Conservation (phyloP, 1,140 invertebrate genomes). For the Mercenaria mercenaria region DNA sequence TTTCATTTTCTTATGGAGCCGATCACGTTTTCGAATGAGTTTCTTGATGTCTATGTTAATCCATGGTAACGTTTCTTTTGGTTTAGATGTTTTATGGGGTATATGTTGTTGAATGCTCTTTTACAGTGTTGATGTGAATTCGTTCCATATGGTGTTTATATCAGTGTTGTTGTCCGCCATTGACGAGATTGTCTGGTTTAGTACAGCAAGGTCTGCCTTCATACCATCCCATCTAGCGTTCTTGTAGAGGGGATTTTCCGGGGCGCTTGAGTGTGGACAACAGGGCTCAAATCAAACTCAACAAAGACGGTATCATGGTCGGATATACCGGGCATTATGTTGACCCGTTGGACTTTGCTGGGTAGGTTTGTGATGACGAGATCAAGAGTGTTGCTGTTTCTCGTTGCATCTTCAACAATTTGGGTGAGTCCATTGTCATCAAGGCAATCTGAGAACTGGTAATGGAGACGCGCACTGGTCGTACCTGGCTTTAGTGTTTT, state of each 20-base stretch:
- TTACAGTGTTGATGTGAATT: not conserved
- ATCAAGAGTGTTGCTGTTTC: constrained; percentile 53
- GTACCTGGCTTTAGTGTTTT: constrained; percentile 55
- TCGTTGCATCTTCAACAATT: constrained; percentile 40
- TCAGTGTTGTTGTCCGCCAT: not conserved
- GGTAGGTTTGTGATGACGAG: not conserved
- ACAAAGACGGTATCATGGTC: constrained; percentile 20
- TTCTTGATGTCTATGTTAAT: constrained; percentile 10
- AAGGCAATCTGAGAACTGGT: constrained; percentile 43
- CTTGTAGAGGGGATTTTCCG: constrained; percentile 53
- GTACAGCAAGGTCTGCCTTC: not conserved
- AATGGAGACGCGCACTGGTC: not conserved
- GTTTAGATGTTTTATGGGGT: not conserved
- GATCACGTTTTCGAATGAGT: not conserved
- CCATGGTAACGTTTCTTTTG: constrained; percentile 1
- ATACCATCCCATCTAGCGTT: constrained; percentile 56
- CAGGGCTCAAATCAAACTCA: constrained; percentile 25
- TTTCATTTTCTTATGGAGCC: not conserved
- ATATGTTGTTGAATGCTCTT: not conserved
- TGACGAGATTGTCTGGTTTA: not conserved
- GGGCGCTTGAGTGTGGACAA: not conserved
- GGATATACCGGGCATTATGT: constrained; percentile 17
- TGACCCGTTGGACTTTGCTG: not conserved
- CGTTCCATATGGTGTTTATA: not conserved
- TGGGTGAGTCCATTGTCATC: constrained; percentile 51